These are phyloP conservation scores for Hiodon alosoides DNA, from an alignment of 2,113 vertebrate genomes.

Conservation along the genomic window DNA sequence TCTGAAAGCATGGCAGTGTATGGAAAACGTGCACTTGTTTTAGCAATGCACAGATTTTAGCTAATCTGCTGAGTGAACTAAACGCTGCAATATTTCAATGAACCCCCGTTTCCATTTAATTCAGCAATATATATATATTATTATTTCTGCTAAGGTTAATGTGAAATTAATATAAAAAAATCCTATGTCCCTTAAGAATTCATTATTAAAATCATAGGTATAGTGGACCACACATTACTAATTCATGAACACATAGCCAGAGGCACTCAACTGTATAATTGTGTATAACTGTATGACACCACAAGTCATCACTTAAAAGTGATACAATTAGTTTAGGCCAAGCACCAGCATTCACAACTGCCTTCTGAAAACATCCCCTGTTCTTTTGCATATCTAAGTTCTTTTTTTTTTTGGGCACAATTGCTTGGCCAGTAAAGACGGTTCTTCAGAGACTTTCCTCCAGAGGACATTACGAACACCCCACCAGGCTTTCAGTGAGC, in stretches of 20 bases:
- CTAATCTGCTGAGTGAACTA: constrained; percentile 15
- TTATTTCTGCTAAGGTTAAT: constrained; percentile 22
- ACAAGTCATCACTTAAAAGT: constrained; percentile 43
- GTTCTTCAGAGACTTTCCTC: constrained; percentile 39
- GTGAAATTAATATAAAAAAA: constrained; percentile 18
- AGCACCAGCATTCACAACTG: constrained; percentile 51
- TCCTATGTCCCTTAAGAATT: constrained; percentile 53
- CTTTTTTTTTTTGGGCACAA: constrained; percentile 21
- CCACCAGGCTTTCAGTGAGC: background rate
- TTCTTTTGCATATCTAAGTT: no score
- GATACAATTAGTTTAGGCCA: constrained; percentile 57
- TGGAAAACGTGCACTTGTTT: constrained; percentile 40
- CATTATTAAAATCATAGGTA: constrained; percentile 51
- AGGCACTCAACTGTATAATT: constrained; percentile 47
- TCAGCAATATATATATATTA: constrained; percentile 25
- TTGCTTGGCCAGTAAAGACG: constrained; percentile 21
- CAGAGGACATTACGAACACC: constrained; percentile 48
- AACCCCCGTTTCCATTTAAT: constrained; percentile 23
- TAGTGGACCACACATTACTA: constrained; percentile 42
- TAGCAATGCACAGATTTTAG: constrained; percentile 36
- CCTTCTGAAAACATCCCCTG: constrained; percentile 33
- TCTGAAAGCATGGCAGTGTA: constrained; percentile 32
- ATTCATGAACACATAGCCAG: constrained; percentile 57
- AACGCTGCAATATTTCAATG: no score
- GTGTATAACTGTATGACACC: constrained; percentile 56